A percentile compares a stretch with the other conserved stretches of the same genome.
phyloP scores from a whole-genome alignment of 2,113 vertebrate species.

The Hymenochirus boettgeri region DNA sequence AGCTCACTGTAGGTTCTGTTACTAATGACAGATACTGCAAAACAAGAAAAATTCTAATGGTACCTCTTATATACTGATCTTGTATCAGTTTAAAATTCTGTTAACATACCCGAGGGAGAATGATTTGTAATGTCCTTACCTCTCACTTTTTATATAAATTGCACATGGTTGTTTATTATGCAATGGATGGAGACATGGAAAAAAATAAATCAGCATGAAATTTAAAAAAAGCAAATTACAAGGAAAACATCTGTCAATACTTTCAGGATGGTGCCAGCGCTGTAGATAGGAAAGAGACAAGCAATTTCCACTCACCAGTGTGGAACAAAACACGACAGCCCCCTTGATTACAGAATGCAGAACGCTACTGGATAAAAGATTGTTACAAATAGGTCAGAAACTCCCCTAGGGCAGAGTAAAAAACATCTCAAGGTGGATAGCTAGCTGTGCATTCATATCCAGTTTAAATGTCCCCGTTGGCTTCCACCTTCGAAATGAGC shows the following conservation, averaged over 20 bases:
- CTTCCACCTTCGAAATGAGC: slow-evolving; percentile 7
- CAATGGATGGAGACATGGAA: neutral
- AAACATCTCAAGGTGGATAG: slow-evolving; percentile 36
- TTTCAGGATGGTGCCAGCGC: slow-evolving; percentile 1
- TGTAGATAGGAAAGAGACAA: slow-evolving; percentile 23
- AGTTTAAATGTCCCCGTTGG: slow-evolving; percentile 21
- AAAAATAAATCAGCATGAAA: slow-evolving; percentile 9
- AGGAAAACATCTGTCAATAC: slow-evolving; percentile 32
- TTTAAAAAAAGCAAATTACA: slow-evolving; percentile 2
- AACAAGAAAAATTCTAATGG: too few relatives aligned
- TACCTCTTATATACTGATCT: too few relatives aligned
- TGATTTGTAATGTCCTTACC: too few relatives aligned
- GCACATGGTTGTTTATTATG: neutral
- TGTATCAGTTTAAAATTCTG: too few relatives aligned
- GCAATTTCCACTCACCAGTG: slow-evolving; percentile 26
- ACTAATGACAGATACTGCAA: too few relatives aligned
- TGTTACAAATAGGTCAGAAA: slow-evolving; percentile 37
- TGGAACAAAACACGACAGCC: slow-evolving; percentile 22
- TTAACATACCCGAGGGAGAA: too few relatives aligned
- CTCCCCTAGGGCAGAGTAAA: slow-evolving; percentile 22
- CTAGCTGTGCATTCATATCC: slow-evolving; percentile 15
- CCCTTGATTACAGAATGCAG: slow-evolving; percentile 26
- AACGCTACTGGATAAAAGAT: slow-evolving; percentile 24
- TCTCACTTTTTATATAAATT: too few relatives aligned
- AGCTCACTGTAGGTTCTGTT: too few relatives aligned